phyloP scores from a whole-genome alignment of 2,888 invertebrate genomes.

The Lissonota sp. region DNA sequence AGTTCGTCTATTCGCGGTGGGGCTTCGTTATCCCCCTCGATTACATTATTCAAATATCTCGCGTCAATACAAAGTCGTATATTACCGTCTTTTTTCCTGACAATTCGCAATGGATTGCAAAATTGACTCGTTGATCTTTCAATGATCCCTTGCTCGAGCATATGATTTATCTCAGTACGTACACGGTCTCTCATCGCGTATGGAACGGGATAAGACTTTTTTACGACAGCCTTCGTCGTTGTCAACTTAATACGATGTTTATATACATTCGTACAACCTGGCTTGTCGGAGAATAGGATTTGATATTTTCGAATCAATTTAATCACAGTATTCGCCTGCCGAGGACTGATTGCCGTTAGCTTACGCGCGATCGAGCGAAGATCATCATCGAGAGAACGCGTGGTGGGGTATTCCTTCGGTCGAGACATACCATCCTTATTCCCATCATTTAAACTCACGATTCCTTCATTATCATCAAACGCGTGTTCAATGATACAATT shows the following conservation, averaged over 20 bases:
- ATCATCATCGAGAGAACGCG: neutral
- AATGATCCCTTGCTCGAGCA: slow-evolving; percentile 27
- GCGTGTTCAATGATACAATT: slow-evolving; percentile 44
- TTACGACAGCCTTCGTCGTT: slow-evolving; percentile 8
- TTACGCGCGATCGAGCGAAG: slow-evolving; percentile 28
- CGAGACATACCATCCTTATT: too few species aligned
- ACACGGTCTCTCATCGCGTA: slow-evolving; percentile 13
- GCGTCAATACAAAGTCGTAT: slow-evolving; percentile 40
- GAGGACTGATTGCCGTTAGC: slow-evolving; percentile 32
- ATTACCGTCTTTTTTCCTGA: slow-evolving; percentile 30
- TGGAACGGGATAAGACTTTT: slow-evolving; percentile 39
- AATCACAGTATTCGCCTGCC: slow-evolving; percentile 3
- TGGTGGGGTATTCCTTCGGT: neutral
- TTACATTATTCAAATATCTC: slow-evolving; percentile 32
- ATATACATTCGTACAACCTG: slow-evolving; percentile 31
- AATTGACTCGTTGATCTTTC: slow-evolving; percentile 42
- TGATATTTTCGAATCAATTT: neutral
- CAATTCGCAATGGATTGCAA: slow-evolving; percentile 36
- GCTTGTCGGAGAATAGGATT: slow-evolving; percentile 23
- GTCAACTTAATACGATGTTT: slow-evolving; percentile 32
- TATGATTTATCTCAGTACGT: slow-evolving; percentile 23
- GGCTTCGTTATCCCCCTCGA: slow-evolving; percentile 34
- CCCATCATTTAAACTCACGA: neutral
- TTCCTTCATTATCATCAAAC: slow-evolving; percentile 61
- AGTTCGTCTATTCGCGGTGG: slow-evolving; percentile 47